phyloP scores from a whole-genome alignment of 2,797 vertebrate species.

The Fringilla coelebs region DNA sequence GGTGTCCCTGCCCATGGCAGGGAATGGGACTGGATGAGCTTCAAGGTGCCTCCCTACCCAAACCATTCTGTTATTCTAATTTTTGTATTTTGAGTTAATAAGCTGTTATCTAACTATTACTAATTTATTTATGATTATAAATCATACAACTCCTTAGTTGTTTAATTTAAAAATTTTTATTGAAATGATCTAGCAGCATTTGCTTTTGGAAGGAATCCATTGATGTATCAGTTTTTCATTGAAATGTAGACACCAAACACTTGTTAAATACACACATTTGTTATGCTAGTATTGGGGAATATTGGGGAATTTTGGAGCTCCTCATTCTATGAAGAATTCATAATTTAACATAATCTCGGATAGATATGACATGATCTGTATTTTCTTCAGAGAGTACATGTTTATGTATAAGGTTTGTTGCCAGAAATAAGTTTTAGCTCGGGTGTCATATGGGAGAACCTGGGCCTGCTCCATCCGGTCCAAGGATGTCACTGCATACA shows the following conservation, averaged over 20 bases:
- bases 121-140: neutral
- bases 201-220: neutral
- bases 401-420: neutral
- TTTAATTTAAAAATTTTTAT: neutral
- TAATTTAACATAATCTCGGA: neutral
- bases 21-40: neutral
- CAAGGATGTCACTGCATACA: neutral
- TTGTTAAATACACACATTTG: neutral
- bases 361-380: neutral
- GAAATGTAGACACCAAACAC: neutral
- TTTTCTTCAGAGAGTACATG: neutral
- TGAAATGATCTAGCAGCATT: neutral
- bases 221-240: neutral
- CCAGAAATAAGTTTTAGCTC: neutral
- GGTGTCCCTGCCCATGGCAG: neutral
- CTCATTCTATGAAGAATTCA: neutral
- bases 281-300: neutral
- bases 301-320: neutral
- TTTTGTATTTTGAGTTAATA: neutral
- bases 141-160: fast-evolving
- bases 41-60: neutral
- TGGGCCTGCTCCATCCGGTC: neutral
- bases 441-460: neutral
- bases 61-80: neutral
- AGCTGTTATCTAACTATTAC: neutral